These are phyloP conservation scores for Hydrotaea cyrtoneurina DNA, from an alignment of 2,888 invertebrate genomes.

Conservation along the genomic window DNA sequence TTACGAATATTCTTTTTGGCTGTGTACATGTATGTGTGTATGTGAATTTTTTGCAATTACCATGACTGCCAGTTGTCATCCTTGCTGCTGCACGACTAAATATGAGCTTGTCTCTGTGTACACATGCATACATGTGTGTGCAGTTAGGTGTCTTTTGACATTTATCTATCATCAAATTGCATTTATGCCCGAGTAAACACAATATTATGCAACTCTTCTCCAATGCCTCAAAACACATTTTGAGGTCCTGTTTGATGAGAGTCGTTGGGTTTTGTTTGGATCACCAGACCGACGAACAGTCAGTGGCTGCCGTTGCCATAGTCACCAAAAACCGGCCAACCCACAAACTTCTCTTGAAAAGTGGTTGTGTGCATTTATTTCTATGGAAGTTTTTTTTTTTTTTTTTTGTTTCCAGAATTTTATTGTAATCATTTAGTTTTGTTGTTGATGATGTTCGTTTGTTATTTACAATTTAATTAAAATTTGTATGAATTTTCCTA, in stretches of 20 bases:
- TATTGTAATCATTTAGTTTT: slow-evolving; percentile 23
- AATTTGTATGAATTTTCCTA: slow-evolving; percentile 10
- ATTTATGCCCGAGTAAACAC: slow-evolving; percentile 38
- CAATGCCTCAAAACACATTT: slow-evolving; percentile 24
- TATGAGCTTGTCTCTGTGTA: background rate
- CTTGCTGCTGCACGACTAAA: background rate
- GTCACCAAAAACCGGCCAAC: too few species aligned
- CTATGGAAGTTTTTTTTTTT: background rate
- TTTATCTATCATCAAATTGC: slow-evolving; percentile 38
- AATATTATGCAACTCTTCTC: slow-evolving; percentile 27
- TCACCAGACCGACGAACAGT: too few species aligned
- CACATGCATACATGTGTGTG: background rate
- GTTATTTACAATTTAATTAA: slow-evolving; percentile 34
- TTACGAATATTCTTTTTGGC: too few species aligned
- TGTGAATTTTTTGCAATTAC: background rate
- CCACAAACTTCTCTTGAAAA: background rate
- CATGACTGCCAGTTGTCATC: slow-evolving; percentile 14
- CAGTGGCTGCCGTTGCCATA: too few species aligned
- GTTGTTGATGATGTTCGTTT: background rate
- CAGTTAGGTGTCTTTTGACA: slow-evolving; percentile 28
- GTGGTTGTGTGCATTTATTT: background rate
- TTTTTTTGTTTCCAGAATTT: background rate
- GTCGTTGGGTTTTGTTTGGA: too few species aligned
- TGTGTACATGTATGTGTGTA: background rate
- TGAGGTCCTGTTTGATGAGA: background rate